Evolutionary conservation across 2,888 invertebrate genomes (phyloP).

Genomic region (Athalia cordata): DNA sequence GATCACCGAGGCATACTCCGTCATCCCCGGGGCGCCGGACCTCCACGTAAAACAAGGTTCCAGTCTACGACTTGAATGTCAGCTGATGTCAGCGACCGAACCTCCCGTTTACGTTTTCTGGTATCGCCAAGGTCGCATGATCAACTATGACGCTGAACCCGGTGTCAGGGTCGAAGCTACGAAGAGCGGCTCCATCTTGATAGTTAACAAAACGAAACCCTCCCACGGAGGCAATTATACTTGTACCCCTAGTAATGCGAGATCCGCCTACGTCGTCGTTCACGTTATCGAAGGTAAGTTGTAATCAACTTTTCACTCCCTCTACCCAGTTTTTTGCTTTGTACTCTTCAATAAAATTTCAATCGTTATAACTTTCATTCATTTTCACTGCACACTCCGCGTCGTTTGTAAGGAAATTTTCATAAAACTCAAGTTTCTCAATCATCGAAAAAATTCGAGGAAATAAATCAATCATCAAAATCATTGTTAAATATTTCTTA

Average conservation of each 20-base stretch:
- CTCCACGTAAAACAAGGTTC: constrained; percentile 84
- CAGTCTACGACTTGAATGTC: constrained; percentile 82
- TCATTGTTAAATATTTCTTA: too few relatives aligned
- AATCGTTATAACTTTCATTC: not conserved
- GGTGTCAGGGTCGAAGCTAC: constrained; percentile 76
- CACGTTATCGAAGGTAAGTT: constrained; percentile 63
- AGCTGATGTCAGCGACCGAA: constrained; percentile 81
- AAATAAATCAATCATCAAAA: too few relatives aligned
- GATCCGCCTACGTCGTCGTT: constrained; percentile 59
- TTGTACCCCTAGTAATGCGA: constrained; percentile 63
- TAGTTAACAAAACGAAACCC: constrained; percentile 63
- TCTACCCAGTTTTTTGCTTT: not conserved
- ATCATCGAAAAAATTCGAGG: too few relatives aligned
- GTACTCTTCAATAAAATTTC: not conserved
- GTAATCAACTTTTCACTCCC: constrained; percentile 15
- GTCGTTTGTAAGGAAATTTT: too few relatives aligned
- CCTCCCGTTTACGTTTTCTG: constrained; percentile 85
- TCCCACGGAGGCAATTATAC: constrained; percentile 72
- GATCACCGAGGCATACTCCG: constrained; percentile 80
- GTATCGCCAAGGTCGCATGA: constrained; percentile 91
- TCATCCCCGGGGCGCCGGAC: constrained; percentile 82
- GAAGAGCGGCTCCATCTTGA: constrained; percentile 64
- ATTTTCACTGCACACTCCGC: too few relatives aligned
- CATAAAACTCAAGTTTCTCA: too few relatives aligned
- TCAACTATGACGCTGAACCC: constrained; percentile 83